Evolutionary conservation across 2,888 invertebrate species (phyloP).

Genomic region (Agriopis aurantiaria): DNA sequence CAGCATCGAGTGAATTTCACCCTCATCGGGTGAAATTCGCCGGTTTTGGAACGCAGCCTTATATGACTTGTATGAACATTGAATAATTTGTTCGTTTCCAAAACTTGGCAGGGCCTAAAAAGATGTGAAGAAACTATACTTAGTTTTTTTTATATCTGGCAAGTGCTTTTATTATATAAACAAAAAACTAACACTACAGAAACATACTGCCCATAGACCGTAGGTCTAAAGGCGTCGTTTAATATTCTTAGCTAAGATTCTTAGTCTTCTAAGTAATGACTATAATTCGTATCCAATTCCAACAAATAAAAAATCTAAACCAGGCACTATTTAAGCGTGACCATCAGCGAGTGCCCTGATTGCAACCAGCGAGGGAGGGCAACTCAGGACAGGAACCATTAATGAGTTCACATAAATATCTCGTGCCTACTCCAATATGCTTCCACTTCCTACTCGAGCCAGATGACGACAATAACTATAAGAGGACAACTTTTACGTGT

Average conservation of each 20-base stretch:
- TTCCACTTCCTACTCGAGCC: slow-evolving; percentile 23
- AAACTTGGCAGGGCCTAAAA: not conserved
- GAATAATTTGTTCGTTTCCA: too few relatives aligned
- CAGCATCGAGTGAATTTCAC: too few relatives aligned
- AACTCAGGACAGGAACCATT: slow-evolving; percentile 27
- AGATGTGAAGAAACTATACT: too few relatives aligned
- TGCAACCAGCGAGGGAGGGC: slow-evolving; percentile 22
- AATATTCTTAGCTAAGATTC: too few relatives aligned
- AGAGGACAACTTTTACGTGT: not conserved
- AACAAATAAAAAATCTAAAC: slow-evolving; percentile 39
- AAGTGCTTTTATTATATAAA: too few relatives aligned
- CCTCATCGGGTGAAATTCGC: too few relatives aligned
- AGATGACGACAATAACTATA: not conserved
- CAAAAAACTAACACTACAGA: too few relatives aligned
- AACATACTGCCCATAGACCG: too few relatives aligned
- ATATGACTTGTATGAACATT: too few relatives aligned
- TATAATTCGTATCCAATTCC: slow-evolving; percentile 30
- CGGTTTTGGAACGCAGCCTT: too few relatives aligned
- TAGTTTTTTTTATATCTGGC: too few relatives aligned
- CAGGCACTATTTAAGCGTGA: slow-evolving; percentile 22
- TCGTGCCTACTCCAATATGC: slow-evolving; percentile 22
- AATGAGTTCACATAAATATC: slow-evolving; percentile 28
- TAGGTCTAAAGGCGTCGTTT: too few relatives aligned
- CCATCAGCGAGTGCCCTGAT: slow-evolving; percentile 27
- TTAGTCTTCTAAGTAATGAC: not conserved